Evolutionary conservation across 64 coral and sea anemone species (phyloP), one percentile per base, ranked within the genome.

Genomic region (Porites australiensis): DNA sequence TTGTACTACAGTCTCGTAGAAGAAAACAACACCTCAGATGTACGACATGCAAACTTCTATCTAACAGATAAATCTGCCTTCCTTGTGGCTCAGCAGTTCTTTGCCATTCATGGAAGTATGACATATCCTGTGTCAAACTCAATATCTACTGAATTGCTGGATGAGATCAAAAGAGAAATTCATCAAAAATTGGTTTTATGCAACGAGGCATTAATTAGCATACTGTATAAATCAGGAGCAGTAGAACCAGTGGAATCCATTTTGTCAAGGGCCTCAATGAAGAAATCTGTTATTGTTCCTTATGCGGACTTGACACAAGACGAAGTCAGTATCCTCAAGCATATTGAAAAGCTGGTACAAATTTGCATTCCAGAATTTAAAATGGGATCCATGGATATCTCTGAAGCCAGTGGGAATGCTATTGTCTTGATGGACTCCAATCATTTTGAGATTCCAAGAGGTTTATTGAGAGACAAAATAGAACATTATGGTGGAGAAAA

Each of bases 61-160:
- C 92, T 88, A 37, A 81, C 73, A 7, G 62, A 86, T 18, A 53
- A 80, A 14, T 45, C 51, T 44, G 53, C 87, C 11, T 88, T 78
- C 15, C 66, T 88, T 81, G 37, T 93, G 16, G 92, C 83, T 53
- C 65, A 93, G 15, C 78, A 70, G 13, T 93, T 93, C 63, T 93
- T 93, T 73, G 52, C 77, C 13, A 57, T 93, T 51, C 92, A 93
- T 82, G 92, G 92, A 48, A 47, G 13, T 23, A 80, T 72, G 77
- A 70, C 92, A n/a, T 93, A 93, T 67, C 85, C 92, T 61, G 52
- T 93, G 16, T 67, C 83, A 11, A 93, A 88, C 79, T 69, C 75
- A 63, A 58, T 84, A 68, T 88, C 92, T 12, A 47, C 87, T 63
- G 85, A 93, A 7, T 72, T 80, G 7, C 79, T 88, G 9, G 78